Evolutionary conservation across 2,797 vertebrate species (phyloP).

Genomic region (Silurus lanzhouensis): DNA sequence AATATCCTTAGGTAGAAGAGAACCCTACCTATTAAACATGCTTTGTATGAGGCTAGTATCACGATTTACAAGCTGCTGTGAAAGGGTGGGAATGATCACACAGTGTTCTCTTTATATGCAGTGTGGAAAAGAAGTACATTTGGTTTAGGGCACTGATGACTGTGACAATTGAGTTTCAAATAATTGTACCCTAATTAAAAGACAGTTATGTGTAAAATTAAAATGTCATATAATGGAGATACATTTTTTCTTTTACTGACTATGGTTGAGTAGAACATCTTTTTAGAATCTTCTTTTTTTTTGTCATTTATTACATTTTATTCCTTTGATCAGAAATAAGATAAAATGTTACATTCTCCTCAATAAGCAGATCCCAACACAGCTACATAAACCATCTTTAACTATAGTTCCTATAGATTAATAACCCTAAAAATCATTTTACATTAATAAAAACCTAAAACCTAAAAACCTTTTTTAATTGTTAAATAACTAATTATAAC

Average conservation of each 20-base stretch:
- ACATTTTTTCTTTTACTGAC: neutral
- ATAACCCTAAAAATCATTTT: neutral
- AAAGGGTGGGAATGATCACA: neutral
- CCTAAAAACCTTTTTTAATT: neutral
- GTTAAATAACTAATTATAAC: neutral
- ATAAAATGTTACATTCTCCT: too few relatives aligned
- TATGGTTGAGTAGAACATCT: neutral
- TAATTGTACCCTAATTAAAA: constrained; percentile 3
- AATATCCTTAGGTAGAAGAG: neutral
- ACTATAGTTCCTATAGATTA: too few relatives aligned
- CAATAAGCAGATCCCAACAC: too few relatives aligned
- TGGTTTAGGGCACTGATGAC: neutral
- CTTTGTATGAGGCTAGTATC: neutral
- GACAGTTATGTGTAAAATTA: neutral
- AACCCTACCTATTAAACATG: neutral
- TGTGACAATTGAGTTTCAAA: neutral
- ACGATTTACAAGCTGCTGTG: too few relatives aligned
- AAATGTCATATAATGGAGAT: neutral
- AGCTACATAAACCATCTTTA: too few relatives aligned
- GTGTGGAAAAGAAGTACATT: neutral
- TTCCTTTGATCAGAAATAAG: too few relatives aligned
- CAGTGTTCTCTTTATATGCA: neutral
- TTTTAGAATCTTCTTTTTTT: too few relatives aligned
- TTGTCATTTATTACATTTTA: too few relatives aligned
- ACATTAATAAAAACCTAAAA: too few relatives aligned